Evolutionary conservation across 2,113 vertebrate species (phyloP).

Genomic region (Pavo muticus): DNA sequence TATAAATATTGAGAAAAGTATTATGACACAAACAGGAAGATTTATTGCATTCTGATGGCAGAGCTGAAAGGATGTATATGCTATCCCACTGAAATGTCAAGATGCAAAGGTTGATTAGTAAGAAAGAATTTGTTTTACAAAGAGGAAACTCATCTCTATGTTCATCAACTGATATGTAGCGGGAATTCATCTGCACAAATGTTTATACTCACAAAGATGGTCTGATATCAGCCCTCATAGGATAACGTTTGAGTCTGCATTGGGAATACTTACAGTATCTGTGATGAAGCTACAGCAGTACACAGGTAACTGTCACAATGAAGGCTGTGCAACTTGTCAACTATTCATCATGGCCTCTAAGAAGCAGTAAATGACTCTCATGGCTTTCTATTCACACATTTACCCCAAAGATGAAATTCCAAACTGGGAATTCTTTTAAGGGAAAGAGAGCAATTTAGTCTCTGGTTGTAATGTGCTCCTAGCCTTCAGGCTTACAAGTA

Average conservation of each 20-base stretch:
- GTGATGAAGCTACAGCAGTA: not conserved
- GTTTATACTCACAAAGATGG: slow-evolving; percentile 42
- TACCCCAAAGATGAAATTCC: not conserved
- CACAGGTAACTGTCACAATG: slow-evolving; percentile 50
- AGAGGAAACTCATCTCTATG: slow-evolving; percentile 65
- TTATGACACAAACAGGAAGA: slow-evolving; percentile 70
- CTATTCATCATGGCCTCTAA: slow-evolving; percentile 25
- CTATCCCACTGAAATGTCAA: slow-evolving; percentile 67
- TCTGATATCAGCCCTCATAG: not conserved
- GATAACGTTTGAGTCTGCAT: not conserved
- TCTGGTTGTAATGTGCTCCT: not conserved
- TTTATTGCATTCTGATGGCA: slow-evolving; percentile 76
- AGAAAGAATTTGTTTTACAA: slow-evolving; percentile 69
- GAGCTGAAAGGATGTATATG: slow-evolving; percentile 68
- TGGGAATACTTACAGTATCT: slow-evolving; percentile 43
- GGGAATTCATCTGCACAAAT: slow-evolving; percentile 55
- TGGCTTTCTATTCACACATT: not conserved
- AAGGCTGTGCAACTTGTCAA: slow-evolving; percentile 1
- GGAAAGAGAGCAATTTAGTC: not conserved
- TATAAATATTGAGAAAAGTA: slow-evolving; percentile 70
- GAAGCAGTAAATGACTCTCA: slow-evolving; percentile 7
- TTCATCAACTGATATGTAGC: slow-evolving; percentile 59
- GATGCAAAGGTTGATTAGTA: slow-evolving; percentile 74
- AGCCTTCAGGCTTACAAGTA: not conserved
- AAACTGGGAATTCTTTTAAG: not conserved